Base-by-base conservation (phyloP, 2,113 vertebrate species). In the Seriola aureovittata region DNA sequence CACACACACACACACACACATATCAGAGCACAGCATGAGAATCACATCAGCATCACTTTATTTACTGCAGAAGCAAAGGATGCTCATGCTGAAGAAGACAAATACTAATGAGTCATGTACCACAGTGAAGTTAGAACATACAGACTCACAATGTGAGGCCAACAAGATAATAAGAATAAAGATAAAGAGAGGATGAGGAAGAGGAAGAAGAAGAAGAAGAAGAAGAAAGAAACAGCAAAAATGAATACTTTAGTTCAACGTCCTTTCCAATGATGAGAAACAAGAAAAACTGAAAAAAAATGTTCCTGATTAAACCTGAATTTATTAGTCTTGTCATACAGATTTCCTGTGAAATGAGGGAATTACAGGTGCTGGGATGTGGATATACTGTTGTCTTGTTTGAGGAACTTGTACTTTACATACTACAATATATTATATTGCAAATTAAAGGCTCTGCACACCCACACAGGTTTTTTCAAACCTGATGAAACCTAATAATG, bases 11-110 rank as follows among this genome's bases (percentile, higher is more conserved):
- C 1, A 25, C 29, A 29, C 29, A 29, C 69, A 80, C 71, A 68
- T 44, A 54, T n/a, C 46, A 1, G 8, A 48, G 50, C 62, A 19
- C 63, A 66, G 36, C 67, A 64, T 72, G 81, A 40, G 62, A 80
- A 64, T 78, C 81, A 66, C 65, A 70, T 82, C 80, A 80, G 73
- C 21, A 58, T 75, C 78, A 48, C 62, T 76, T 69, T 85, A 81
- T 81, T 73, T 82, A 69, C 59, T 74, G 77, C 54, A 62, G 70
- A 72, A 69, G 80, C 75, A 76, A 64, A 65, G 23, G 73, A 78
- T 75, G 72, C 50, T 58, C 52, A 54, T 63, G 55, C 46, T 55
- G 29, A 75, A 81, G 32, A 60, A 50, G 54, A 80, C 21, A 67
- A 66, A 72, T 23, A 50, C 50, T 57, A 55, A 68, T 63, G 36